Base-by-base conservation (phyloP, 2,113 vertebrate genomes). In the Callocephalon fimbriatum region DNA sequence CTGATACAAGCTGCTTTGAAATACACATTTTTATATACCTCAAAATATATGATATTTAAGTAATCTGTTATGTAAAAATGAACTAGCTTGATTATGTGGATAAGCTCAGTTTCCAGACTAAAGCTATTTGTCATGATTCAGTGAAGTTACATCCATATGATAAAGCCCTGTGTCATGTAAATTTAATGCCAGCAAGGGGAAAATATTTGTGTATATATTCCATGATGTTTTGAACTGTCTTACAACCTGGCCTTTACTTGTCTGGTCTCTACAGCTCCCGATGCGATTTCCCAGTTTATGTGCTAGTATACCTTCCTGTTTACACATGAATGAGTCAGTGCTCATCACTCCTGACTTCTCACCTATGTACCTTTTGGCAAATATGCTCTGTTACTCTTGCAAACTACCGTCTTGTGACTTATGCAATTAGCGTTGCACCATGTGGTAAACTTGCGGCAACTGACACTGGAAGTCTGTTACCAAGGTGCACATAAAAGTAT, bases 401-500 rank as follows among this genome's bases (percentile, higher is more conserved):
- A 72, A 65, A 75, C 32, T 75, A 21, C 27, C 9, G 42, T 48
- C 31, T 50, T 26, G 27, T 58, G 51, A n/a, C 29, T 79, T 80
- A 38, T 44, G 19, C 7, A 12, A 4, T 0, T 75, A 40, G 37
- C 4, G 1, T 42, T 63, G 47, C 6, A 15, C 21, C 38, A 51
- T 29, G 23, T 22, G 12, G 27, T 62, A 31, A 85, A 25, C 12
- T 25, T 17, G 17, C 1, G 23, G 40, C n/a, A 81, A 1, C 68
- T 87, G 31, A 23, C 23, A 6, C 50, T 74, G 40, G 16, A 67
- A 59, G 29, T 56, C 20, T 62, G 9, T 67, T 54, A 45, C 38
- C 48, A 40, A 37, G 37, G 18, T 2, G 6, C 10, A 37, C 31
- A 0, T 15, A 21, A 35, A 32, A 20, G 1, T 44, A 23, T 23